Evolutionary conservation across 2,888 invertebrate genomes (phyloP).

Genomic region (Octodonta nipae): DNA sequence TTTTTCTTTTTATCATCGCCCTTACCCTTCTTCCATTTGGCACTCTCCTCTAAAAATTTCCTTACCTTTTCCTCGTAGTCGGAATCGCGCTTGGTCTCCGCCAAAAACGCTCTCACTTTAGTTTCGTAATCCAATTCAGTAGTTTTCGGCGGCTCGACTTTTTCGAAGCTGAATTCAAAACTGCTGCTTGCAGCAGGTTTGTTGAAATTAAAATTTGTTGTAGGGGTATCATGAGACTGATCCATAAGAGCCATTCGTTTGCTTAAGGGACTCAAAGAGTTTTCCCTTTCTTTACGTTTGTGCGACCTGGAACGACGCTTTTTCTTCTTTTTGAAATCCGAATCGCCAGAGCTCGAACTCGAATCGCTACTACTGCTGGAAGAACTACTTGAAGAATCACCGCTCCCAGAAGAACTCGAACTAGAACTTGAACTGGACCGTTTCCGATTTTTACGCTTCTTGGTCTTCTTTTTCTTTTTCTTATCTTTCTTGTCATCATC

Average conservation of each 20-base stretch:
- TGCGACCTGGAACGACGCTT: constrained; percentile 42
- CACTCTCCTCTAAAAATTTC: constrained; percentile 72
- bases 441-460: constrained; percentile 51
- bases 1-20: constrained; percentile 52
- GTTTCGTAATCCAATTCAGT: constrained; percentile 23
- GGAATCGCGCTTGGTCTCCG: constrained; percentile 65
- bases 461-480: constrained; percentile 49
- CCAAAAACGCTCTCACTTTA: constrained; percentile 51
- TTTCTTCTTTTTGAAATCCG: constrained; percentile 40
- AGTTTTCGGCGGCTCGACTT: constrained; percentile 25
- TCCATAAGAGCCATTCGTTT: constrained; percentile 68
- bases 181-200: constrained; percentile 49
- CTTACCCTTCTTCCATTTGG: constrained; percentile 62
- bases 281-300: constrained; percentile 45
- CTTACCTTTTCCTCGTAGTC: constrained; percentile 76
- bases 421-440: constrained; percentile 38
- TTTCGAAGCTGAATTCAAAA: constrained; percentile 39
- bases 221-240: constrained; percentile 38
- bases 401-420: constrained; percentile 36
- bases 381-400: constrained; percentile 45
- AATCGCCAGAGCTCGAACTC: constrained; percentile 50
- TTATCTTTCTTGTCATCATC: constrained; percentile 46
- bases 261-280: constrained; percentile 67
- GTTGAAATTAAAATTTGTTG: constrained; percentile 54
- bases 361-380: constrained; percentile 47